A percentile compares a stretch with the other conserved stretches of the same genome.
Evolutionary conservation across 2,888 invertebrate genomes (phyloP).

Genomic region (Drosophila borealis): DNA sequence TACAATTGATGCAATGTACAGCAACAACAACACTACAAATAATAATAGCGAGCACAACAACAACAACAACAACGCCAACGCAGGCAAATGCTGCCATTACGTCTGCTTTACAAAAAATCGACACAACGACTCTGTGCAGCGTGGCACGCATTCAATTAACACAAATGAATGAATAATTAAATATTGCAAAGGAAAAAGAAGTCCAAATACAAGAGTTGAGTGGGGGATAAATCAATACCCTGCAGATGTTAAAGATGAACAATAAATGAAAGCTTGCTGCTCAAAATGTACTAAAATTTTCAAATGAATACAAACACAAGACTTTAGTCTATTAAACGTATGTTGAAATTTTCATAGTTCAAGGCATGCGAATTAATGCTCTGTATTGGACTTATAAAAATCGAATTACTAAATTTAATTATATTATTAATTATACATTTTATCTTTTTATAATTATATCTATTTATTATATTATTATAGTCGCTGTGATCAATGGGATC

Average conservation of each 20-base stretch:
- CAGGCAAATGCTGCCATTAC: constrained; percentile 74
- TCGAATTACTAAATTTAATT: too few species aligned
- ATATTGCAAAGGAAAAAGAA: constrained; percentile 25
- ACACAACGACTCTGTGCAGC: constrained; percentile 44
- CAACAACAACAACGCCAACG: constrained; percentile 56
- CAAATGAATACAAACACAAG: too few species aligned
- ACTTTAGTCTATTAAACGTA: too few species aligned
- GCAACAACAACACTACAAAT: constrained; percentile 13
- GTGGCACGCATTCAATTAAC: constrained; percentile 78
- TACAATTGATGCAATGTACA: constrained; percentile 44
- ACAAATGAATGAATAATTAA: constrained; percentile 75
- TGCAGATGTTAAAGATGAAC: neutral
- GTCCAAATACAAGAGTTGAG: neutral
- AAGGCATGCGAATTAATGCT: too few species aligned
- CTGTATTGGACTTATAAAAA: too few species aligned
- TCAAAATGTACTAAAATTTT: too few species aligned
- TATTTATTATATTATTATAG: too few species aligned
- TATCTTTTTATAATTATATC: too few species aligned
- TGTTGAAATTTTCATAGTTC: too few species aligned
- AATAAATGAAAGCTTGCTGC: too few species aligned
- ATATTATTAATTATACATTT: too few species aligned
- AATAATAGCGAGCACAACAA: constrained; percentile 19
- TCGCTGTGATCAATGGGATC: neutral
- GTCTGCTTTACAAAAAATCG: constrained; percentile 67
- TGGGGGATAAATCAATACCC: constrained; percentile 12